Base-by-base conservation (phyloP, 2,797 vertebrate genomes). In the Mustela erminea region DNA sequence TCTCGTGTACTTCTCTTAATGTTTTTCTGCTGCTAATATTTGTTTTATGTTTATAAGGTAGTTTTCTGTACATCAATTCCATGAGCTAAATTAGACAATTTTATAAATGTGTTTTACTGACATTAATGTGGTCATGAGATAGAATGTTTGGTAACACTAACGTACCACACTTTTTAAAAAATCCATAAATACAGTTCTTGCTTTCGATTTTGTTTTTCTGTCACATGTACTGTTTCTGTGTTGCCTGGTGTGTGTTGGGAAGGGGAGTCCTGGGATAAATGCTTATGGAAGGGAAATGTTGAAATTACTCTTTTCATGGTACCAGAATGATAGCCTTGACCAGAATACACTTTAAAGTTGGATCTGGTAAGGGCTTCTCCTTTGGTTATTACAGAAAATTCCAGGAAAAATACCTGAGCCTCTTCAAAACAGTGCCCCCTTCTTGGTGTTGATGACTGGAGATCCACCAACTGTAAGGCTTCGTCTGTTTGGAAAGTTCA, bases 41-140 rank as follows among this genome's bases (percentile, higher is more conserved):
- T 93, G 21, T 17, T n/a, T 54, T 87, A 20, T 78, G n/a, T 74
- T 77, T 92, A 60, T 88, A 78, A 87, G 66, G 15, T 60, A 52
- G 38, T 89, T 94, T 85, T 70, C 83, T 87, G 0, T 62, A 14
- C 43, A 77, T 94, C 72, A 68, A 3, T 84, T 32, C 11, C 68
- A 12, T n/a, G 64, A 85, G 49, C 78, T 92, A 88, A n/a, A 43
- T 88, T 60, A 90, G 70, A 90, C 10, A 94, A 70, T 58, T 81
- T 87, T 60, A 25, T 64, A 92, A 83, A 38, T 54, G 1, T 91
- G 7, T 41, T 78, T 92, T 80, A 72, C 18, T 75, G 85, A 66
- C n/a, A 83, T 56, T n/a, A 78, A 60, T 21, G 5, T 81, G 54
- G 87, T 91, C 38, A 21, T 1, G 20, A 91, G 7, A 72, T 87